Evolutionary conservation across 2,888 invertebrate genomes (phyloP), one percentile per base, ranked within the genome.

Genomic region (Caenorhabditis becei): DNA sequence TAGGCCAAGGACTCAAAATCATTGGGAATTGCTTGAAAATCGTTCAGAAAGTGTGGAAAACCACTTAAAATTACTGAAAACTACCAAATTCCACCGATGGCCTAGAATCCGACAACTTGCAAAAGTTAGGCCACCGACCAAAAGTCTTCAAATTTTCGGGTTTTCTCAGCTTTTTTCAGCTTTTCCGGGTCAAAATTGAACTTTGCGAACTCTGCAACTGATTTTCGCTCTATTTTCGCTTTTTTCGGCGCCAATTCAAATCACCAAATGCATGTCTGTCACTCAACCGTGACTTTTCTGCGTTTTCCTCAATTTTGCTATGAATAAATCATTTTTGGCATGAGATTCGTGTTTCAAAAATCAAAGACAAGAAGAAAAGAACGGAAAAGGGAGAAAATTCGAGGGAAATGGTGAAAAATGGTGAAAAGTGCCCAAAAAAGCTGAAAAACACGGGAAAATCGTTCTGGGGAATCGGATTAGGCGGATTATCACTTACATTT

Each of bases 291-390:
- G 47, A 47, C 47, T 11, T 41, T 41, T 41, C 16, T 5, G 41
- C 16, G 3, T 14, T 14, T 14, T 10, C 14, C 2, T 41, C 41
- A 41, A 41, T 47, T 47, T 47, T 18, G 10, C 41, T 10, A 47
- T 47, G 47, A 47, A 47, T 47, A 47, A 47, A 18, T 47, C 47
- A 47, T 47, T 47, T n/a, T 47, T 47, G n/a, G 41, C 18, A 18
- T 18, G n/a, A 18, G 3, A 18, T 47, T 20, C 20, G 47, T 16
- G 16, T 16, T 20, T 20, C 2, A 47, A 47, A 47, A n/a, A 47
- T 7, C 47, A 47, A 20, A 47, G 47, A 47, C 2, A 18, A 47
- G 35, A n/a, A 11, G 5, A 10, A 47, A 47, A 47, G 11, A 18
- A 4, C 3, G n/a, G 47, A 18, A 3, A 47, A 20, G 24, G 24